Percentiles rank a stretch among this genome's conserved stretches.
phyloP scores from a whole-genome alignment of 2,888 invertebrate genomes.

The Gymnosoma rotundatum region DNA sequence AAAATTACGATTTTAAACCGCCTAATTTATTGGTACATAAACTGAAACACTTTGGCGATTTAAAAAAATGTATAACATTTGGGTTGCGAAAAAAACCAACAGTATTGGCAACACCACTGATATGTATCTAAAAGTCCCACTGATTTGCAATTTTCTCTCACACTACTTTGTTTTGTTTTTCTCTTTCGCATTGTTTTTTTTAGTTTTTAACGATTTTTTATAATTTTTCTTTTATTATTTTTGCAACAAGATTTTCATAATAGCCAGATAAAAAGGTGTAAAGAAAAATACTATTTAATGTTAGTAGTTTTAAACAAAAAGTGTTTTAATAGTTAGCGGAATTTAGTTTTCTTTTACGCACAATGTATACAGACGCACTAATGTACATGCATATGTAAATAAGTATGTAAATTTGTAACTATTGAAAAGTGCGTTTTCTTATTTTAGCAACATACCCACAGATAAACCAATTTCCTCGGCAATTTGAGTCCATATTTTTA shows the following conservation, averaged over 20 bases:
- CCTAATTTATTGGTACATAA: too few relatives aligned
- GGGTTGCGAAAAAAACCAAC: neutral
- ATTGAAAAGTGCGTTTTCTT: neutral
- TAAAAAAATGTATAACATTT: neutral
- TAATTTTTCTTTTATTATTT: slow-evolving; percentile 18
- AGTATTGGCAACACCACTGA: neutral
- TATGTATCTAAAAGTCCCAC: slow-evolving; percentile 52
- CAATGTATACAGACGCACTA: neutral
- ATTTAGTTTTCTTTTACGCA: slow-evolving; percentile 38
- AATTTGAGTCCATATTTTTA: slow-evolving; percentile 80
- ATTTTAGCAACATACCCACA: slow-evolving; percentile 77
- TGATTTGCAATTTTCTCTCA: slow-evolving; percentile 14
- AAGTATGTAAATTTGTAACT: neutral
- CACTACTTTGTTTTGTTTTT: slow-evolving; percentile 42
- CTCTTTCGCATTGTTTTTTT: slow-evolving; percentile 25
- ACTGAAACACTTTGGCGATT: too few relatives aligned
- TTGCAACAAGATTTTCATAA: slow-evolving; percentile 40
- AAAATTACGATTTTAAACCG: too few relatives aligned
- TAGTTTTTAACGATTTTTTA: slow-evolving; percentile 42
- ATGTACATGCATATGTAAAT: neutral
- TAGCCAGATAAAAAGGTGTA: slow-evolving; percentile 18
- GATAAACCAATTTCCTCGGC: slow-evolving; percentile 81
- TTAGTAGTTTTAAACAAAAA: slow-evolving; percentile 23
- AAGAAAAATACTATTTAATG: slow-evolving; percentile 13
- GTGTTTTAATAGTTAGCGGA: neutral